Conservation (phyloP, 2,888 invertebrate species). For the Stenurella melanura region DNA sequence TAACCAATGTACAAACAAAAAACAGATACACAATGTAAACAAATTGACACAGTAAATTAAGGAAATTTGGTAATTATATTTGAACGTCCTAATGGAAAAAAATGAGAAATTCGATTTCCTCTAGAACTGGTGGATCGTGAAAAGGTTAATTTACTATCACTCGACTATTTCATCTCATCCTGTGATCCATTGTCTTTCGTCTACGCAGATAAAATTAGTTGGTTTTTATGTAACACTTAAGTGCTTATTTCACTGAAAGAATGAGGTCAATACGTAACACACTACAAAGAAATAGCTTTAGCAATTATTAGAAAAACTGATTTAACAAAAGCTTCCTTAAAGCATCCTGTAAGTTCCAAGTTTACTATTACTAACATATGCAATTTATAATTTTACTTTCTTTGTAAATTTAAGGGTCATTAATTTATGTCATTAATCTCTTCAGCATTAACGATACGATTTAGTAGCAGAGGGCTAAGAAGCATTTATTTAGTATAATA, state of each 20-base stretch:
- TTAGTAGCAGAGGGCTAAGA: neutral
- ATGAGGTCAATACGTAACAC: slow-evolving; percentile 38
- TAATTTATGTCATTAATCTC: neutral
- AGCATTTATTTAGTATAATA: neutral
- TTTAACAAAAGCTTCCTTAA: neutral
- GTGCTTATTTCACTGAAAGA: slow-evolving; percentile 32
- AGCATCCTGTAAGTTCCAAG: neutral
- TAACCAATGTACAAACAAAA: neutral
- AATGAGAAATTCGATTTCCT: slow-evolving; percentile 34
- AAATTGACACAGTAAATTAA: slow-evolving; percentile 3
- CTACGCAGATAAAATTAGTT: slow-evolving; percentile 37
- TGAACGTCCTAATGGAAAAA: slow-evolving; percentile 6
- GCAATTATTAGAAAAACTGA: slow-evolving; percentile 25
- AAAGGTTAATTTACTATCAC: slow-evolving; percentile 23
- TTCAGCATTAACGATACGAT: neutral
- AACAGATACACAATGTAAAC: neutral
- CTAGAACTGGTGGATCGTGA: slow-evolving; percentile 9
- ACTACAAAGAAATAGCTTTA: slow-evolving; percentile 31
- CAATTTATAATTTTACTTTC: neutral
- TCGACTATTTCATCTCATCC: slow-evolving; percentile 23
- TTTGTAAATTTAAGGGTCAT: neutral
- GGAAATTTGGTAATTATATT: slow-evolving; percentile 27
- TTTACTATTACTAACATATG: neutral
- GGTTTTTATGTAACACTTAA: slow-evolving; percentile 37
- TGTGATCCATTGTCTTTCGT: slow-evolving; percentile 31